Base-by-base conservation (phyloP, 1,140 invertebrate species). In the Dinothrombium tinctorium region DNA sequence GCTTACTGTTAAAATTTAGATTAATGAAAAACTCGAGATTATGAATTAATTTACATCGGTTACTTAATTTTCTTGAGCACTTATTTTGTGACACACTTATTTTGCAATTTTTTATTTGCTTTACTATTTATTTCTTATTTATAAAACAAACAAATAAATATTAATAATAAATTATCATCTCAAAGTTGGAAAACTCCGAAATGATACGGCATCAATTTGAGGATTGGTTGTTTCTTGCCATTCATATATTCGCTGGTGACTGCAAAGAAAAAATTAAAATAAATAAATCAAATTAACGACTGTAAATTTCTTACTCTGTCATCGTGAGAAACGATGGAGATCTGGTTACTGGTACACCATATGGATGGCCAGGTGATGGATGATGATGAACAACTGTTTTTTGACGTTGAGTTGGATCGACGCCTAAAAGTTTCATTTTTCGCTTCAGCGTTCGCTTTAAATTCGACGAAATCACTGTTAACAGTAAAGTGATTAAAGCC, bases 151-250 rank as follows among this genome's bases (percentile, higher is more conserved):
- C 7, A 28, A 7, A 28, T 8, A 28, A 28, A 8, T 8, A 28
- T 7, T 8, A 28, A n/a, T n/a, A 32, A 32, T 36, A 12, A 21
- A 28, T 33, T 39, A 44, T 33, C 43, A 21, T 12, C 46, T 23
- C 0, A 45, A 42, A 5, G 37, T 39, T 6, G 48, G 48, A 23
- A 47, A 49, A 26, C 48, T 49, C 31, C 45, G 23, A 29, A 46
- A 47, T 2, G 48, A 49, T 12, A 44, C 37, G 29, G 48, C 45
- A 39, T 49, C 48, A 7, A 46, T 42, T 14, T 47, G 32, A 9
- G 48, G 48, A 14, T 43, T 38, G 20, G 44, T 49, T 36, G 44
- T 45, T 39, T 49, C 48, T 40, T 49, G 48, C 48, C 48, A 49
- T 40, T 49, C 48, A n/a, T 47, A 49, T 6, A 49, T 49, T 26